Evolutionary conservation across 1,140 invertebrate genomes (phyloP).

Genomic region (Lerema accius): DNA sequence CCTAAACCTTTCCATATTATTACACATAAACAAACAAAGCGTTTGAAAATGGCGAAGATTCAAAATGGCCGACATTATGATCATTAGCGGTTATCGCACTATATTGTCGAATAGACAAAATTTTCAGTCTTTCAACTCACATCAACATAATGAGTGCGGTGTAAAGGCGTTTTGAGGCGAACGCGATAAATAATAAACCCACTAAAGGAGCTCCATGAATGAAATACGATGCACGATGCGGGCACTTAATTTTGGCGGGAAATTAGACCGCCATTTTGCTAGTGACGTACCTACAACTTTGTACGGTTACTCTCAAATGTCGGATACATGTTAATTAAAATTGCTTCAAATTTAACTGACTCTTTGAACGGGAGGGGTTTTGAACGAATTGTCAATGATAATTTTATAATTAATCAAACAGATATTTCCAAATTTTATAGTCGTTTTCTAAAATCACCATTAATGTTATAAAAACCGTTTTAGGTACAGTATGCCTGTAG

Average conservation of each 20-base stretch:
- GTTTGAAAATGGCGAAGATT: constrained; percentile 56
- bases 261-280: constrained; percentile 65
- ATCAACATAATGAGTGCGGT: constrained; percentile 68
- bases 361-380: no score
- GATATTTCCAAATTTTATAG: no score
- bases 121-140: constrained; percentile 76
- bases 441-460: no score
- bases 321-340: constrained; percentile 1
- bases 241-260: constrained; percentile 65
- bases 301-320: constrained; percentile 1
- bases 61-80: constrained; percentile 65
- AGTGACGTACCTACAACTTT: neutral
- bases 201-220: constrained; percentile 67
- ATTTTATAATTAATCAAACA: no score
- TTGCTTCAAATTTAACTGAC: no score
- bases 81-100: constrained; percentile 80
- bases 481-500: neutral
- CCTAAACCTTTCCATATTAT: constrained; percentile 60
- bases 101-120: constrained; percentile 80
- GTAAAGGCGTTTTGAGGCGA: constrained; percentile 71
- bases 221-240: constrained; percentile 71
- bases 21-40: constrained; percentile 66
- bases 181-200: constrained; percentile 71
- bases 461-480: neutral
- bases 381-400: no score